These are phyloP conservation scores for Halcyon senegalensis DNA, from an alignment of 2,113 vertebrate species.

Conservation along the genomic window DNA sequence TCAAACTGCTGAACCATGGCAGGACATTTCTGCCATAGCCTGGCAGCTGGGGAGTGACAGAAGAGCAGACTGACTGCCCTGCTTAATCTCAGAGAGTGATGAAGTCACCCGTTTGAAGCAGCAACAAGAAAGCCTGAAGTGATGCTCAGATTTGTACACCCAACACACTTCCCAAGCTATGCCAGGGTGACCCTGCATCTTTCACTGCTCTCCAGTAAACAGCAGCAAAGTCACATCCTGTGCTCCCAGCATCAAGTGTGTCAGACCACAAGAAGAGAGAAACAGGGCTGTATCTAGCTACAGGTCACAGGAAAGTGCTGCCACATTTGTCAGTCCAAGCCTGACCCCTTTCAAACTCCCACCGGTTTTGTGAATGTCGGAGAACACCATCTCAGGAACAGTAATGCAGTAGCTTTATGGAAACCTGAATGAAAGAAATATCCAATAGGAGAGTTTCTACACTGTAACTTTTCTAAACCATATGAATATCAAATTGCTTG, in stretches of 20 bases:
- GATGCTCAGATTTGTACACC: background rate
- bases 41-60: background rate
- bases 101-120: background rate
- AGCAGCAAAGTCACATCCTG: background rate
- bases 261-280: background rate
- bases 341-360: background rate
- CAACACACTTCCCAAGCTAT: background rate
- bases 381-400: background rate
- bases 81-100: background rate
- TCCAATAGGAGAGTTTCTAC: background rate
- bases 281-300: background rate
- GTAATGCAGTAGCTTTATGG: background rate
- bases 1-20: background rate
- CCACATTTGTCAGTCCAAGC: background rate
- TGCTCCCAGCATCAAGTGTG: rapidly evolving
- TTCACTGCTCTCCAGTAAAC: background rate
- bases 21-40: background rate
- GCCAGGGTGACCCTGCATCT: background rate
- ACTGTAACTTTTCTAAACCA: background rate
- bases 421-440: background rate
- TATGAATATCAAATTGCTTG: background rate
- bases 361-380: background rate
- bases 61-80: background rate
- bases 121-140: background rate
- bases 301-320: background rate